phyloP scores from a whole-genome alignment of 2,888 invertebrate genomes.

The Acanthosepion pharaonis region DNA sequence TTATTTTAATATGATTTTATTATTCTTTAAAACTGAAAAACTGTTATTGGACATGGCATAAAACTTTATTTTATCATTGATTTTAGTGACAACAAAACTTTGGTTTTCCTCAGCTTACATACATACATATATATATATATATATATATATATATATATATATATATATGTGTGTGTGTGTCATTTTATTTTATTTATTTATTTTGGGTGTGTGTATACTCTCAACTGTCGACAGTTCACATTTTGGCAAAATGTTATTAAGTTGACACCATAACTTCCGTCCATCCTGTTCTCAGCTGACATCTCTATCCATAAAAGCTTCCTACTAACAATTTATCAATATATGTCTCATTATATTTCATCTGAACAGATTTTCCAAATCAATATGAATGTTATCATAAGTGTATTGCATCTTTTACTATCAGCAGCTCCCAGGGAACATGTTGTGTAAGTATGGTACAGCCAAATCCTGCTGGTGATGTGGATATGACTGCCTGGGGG shows the following conservation, averaged over 20 bases:
- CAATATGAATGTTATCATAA: slow-evolving; percentile 33
- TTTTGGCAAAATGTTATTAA: slow-evolving; percentile 33
- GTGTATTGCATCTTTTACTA: slow-evolving; percentile 22
- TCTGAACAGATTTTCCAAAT: background rate
- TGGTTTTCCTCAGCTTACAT: background rate
- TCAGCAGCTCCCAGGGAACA: background rate
- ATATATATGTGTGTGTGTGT: no score
- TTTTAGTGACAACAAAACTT: background rate
- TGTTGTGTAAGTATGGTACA: slow-evolving; percentile 33
- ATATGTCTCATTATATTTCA: slow-evolving; percentile 33
- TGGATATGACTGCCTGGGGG: slow-evolving; percentile 17
- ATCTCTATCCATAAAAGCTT: slow-evolving; percentile 4
- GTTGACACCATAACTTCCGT: background rate
- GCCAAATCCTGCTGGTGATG: slow-evolving; percentile 7
- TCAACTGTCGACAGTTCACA: slow-evolving; percentile 16
- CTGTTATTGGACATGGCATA: background rate
- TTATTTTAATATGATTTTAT: background rate
- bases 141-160: no score
- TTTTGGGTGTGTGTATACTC: background rate
- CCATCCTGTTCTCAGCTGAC: slow-evolving; percentile 22
- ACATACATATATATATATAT: background rate
- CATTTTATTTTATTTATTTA: background rate
- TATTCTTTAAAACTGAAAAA: background rate
- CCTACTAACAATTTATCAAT: slow-evolving; percentile 33
- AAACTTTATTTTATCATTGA: background rate